These are phyloP conservation scores for Lepus oiostolus DNA, from an alignment of 2,797 vertebrate genomes.

Conservation along the genomic window DNA sequence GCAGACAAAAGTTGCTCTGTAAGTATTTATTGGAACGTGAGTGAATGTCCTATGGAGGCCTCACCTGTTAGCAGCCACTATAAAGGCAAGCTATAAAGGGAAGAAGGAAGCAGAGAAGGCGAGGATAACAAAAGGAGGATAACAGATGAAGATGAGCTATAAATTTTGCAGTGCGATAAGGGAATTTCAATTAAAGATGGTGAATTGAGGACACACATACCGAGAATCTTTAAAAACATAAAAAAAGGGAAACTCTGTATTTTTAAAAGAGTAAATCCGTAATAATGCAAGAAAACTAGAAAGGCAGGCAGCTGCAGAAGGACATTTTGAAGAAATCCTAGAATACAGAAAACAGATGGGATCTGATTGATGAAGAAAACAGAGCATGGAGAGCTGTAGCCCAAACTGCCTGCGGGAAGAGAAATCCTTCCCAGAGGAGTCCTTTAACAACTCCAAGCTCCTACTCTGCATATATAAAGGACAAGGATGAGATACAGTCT, in stretches of 20 bases:
- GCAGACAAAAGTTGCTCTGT: background rate
- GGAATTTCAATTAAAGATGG: conserved; percentile 47
- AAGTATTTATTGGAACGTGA: conserved; percentile 39
- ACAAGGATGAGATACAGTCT: background rate
- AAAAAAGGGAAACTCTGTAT: background rate
- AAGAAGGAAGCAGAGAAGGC: background rate
- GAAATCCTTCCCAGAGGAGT: background rate
- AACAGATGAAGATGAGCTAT: background rate
- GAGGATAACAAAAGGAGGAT: background rate
- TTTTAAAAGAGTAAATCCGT: background rate
- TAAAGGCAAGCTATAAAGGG: conserved; percentile 34
- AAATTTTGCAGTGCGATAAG: background rate
- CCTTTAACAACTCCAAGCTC: background rate
- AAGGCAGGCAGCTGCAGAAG: conserved; percentile 11
- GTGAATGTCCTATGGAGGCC: background rate
- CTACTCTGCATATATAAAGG: background rate
- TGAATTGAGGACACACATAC: background rate
- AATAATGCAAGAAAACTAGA: conserved; percentile 27
- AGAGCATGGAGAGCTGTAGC: background rate
- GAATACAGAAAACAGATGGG: conserved; percentile 50
- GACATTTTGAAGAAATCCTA: conserved; percentile 52
- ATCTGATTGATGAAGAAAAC: conserved; percentile 53
- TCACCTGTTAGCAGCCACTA: background rate
- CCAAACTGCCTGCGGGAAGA: conserved; percentile 30
- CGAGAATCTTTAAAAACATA: background rate